Conservation (phyloP, 2,797 vertebrate genomes). For the Danio jaintianensis region DNA sequence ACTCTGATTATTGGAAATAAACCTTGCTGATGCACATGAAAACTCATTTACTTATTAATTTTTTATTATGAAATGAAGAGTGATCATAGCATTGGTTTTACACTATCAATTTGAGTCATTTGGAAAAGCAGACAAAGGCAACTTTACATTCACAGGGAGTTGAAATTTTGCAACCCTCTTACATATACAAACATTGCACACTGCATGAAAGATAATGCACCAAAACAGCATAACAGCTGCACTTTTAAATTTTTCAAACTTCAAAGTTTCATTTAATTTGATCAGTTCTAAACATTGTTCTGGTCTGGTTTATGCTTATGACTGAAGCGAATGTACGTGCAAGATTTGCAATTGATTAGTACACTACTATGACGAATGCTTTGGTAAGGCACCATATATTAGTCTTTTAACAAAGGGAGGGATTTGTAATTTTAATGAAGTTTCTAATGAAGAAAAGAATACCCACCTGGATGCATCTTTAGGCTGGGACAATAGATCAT, state of each 20-base stretch:
- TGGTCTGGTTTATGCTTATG: not conserved
- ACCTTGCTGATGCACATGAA: too few relatives aligned
- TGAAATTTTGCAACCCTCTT: too few relatives aligned
- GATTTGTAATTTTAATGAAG: not conserved
- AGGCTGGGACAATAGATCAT: conserved; percentile 14
- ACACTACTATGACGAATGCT: not conserved
- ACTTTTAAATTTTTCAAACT: not conserved
- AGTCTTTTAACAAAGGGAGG: not conserved
- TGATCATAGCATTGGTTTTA: too few relatives aligned
- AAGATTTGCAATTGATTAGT: not conserved
- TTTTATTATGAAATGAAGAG: too few relatives aligned
- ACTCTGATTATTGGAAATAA: too few relatives aligned
- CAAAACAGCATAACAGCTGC: too few relatives aligned
- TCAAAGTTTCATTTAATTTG: not conserved
- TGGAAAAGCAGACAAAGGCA: too few relatives aligned
- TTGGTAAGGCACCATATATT: not conserved
- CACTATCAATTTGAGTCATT: too few relatives aligned
- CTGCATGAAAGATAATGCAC: too few relatives aligned
- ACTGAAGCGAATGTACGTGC: not conserved
- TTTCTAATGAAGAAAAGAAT: conserved; percentile 3
- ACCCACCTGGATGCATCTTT: not conserved
- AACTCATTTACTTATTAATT: too few relatives aligned
- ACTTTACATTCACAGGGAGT: too few relatives aligned
- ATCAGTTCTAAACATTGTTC: not conserved
- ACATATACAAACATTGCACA: too few relatives aligned